These are phyloP conservation scores for Triplophysa bombifrons DNA, from an alignment of 2,797 vertebrate species.

Conservation along the genomic window DNA sequence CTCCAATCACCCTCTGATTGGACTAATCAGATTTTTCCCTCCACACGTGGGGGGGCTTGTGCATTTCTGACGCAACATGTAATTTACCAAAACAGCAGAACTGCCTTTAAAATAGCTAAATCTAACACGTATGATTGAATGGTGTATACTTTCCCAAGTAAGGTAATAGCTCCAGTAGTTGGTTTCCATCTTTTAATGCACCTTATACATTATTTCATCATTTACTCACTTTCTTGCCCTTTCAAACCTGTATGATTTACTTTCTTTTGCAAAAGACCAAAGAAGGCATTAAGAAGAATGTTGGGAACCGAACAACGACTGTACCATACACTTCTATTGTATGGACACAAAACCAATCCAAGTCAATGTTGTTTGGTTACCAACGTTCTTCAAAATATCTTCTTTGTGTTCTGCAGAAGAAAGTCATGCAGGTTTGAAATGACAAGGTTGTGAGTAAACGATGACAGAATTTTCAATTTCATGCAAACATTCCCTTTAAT, in stretches of 20 bases:
- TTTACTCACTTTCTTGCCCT: not conserved
- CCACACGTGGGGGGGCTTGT: constrained; percentile 5
- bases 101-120: constrained; percentile 27
- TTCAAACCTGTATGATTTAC: not conserved
- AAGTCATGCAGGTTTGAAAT: no score
- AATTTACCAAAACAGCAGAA: constrained; percentile 29
- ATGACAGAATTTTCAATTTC: no score
- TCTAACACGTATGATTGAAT: constrained; percentile 9
- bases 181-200: not conserved
- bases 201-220: not conserved
- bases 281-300: no score
- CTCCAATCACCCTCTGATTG: constrained; percentile 47
- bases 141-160: constrained; percentile 31
- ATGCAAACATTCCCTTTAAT: not conserved
- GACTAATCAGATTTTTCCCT: constrained; percentile 43
- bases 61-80: constrained; percentile 48
- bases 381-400: no score
- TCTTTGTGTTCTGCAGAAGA: no score
- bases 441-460: no score
- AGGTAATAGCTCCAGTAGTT: constrained; percentile 4
- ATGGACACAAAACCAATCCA: no score
- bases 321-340: no score
- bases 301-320: no score
- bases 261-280: not conserved
- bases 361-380: no score